These are phyloP conservation scores for Phymatocera aterrima DNA, from an alignment of 2,888 invertebrate genomes.

Conservation along the genomic window DNA sequence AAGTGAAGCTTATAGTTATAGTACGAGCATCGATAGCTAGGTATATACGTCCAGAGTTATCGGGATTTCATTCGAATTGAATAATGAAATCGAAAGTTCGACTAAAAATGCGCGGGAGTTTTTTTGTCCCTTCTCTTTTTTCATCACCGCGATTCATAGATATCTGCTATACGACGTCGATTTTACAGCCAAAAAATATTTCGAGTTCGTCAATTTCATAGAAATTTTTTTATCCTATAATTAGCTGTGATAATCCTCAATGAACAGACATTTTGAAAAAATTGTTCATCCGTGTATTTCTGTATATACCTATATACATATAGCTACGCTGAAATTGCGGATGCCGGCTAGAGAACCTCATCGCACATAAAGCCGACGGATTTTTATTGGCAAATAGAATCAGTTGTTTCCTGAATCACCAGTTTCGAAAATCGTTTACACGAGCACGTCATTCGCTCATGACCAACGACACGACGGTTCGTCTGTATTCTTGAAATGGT, in stretches of 20 bases:
- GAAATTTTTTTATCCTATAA: too few relatives aligned
- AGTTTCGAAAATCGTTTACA: neutral
- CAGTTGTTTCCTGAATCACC: neutral
- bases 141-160: neutral
- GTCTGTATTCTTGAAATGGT: neutral
- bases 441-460: constrained; percentile 7
- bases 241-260: too few relatives aligned
- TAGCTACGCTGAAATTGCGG: too few relatives aligned
- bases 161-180: neutral
- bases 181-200: too few relatives aligned
- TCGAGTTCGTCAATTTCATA: too few relatives aligned
- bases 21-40: too few relatives aligned
- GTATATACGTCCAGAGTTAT: too few relatives aligned
- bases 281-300: too few relatives aligned
- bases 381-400: neutral
- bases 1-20: constrained; percentile 5
- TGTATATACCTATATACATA: too few relatives aligned
- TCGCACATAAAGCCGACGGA: too few relatives aligned
- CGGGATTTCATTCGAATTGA: neutral
- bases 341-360: too few relatives aligned
- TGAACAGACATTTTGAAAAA: too few relatives aligned
- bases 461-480: neutral
- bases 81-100: constrained; percentile 21
- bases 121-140: neutral
- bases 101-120: neutral